These are phyloP conservation scores for Garra rufa DNA, from an alignment of 2,113 vertebrate genomes.

Conservation along the genomic window DNA sequence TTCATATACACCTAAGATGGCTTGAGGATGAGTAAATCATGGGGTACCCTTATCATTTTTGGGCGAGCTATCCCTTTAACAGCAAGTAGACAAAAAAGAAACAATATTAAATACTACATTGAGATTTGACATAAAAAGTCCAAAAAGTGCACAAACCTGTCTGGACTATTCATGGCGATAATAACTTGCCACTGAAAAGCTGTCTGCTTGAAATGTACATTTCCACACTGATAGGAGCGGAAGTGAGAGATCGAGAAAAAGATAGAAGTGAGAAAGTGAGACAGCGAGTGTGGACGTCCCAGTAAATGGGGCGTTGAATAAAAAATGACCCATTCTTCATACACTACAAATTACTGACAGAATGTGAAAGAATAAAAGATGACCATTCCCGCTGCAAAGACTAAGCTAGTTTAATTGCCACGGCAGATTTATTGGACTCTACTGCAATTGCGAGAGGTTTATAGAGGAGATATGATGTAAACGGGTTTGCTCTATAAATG, in stretches of 20 bases:
- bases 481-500: not conserved
- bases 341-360: constrained; percentile 11
- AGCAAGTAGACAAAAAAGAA: not conserved
- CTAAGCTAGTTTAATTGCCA: constrained; percentile 25
- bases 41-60: too few species aligned
- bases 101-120: not conserved
- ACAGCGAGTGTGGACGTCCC: not conserved
- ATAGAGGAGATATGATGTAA: constrained; percentile 1
- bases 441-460: not conserved
- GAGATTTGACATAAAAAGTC: not conserved
- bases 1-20: too few species aligned
- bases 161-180: not conserved
- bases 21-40: too few species aligned
- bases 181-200: not conserved
- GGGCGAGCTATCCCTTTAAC: too few species aligned
- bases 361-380: constrained; percentile 22
- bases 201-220: constrained; percentile 1
- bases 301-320: not conserved
- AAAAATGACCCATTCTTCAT: constrained; percentile 1
- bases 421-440: not conserved
- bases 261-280: not conserved
- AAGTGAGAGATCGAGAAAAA: not conserved
- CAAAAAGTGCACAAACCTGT: not conserved
- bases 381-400: not conserved
- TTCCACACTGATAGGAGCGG: not conserved